Evolutionary conservation across 2,888 invertebrate species (phyloP).

Genomic region (Halictus quadricinctus): DNA sequence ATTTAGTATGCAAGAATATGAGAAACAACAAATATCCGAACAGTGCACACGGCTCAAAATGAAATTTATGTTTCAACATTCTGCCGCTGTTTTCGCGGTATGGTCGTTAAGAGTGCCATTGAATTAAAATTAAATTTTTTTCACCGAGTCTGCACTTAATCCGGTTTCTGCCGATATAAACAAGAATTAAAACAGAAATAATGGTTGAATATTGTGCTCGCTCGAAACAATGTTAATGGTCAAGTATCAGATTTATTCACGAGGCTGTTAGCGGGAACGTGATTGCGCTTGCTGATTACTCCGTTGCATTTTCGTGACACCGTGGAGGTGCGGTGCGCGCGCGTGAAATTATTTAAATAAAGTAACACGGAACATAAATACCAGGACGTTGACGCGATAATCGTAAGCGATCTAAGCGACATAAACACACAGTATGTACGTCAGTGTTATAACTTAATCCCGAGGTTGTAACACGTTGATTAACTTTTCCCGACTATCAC

Average conservation of each 20-base stretch:
- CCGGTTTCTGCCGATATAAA: constrained; percentile 9
- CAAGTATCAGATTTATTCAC: neutral
- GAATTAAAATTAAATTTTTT: neutral
- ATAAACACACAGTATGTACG: neutral
- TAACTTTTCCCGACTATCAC: constrained; percentile 9
- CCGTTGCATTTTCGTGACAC: neutral
- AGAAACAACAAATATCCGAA: neutral
- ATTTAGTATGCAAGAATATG: neutral
- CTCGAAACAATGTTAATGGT: neutral
- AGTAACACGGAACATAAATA: neutral
- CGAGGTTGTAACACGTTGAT: constrained; percentile 1
- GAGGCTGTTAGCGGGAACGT: constrained; percentile 1
- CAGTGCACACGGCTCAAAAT: neutral
- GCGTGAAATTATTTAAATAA: constrained; percentile 7
- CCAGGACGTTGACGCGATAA: neutral
- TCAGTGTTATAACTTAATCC: constrained; percentile 3
- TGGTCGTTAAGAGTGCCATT: neutral
- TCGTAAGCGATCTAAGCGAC: neutral
- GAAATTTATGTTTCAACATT: neutral
- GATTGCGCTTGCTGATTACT: neutral
- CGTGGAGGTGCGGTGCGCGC: neutral
- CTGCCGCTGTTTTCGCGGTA: neutral
- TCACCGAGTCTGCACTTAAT: neutral
- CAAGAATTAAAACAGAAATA: neutral
- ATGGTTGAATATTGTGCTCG: neutral